Evolutionary conservation across 2,113 vertebrate species (phyloP).

Genomic region (Lota lota): DNA sequence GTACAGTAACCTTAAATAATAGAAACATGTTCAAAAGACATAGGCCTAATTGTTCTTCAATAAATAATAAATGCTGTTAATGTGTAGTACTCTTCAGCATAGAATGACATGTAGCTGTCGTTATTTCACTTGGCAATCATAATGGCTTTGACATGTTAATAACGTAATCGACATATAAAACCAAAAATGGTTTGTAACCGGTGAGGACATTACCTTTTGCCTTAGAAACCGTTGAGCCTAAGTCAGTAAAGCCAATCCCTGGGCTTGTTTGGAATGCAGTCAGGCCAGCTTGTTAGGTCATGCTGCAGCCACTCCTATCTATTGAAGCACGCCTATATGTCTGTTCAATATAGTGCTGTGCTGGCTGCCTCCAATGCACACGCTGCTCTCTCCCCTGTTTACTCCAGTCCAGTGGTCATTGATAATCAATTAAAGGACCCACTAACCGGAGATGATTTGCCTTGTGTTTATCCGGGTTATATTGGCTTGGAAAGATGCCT

Average conservation of each 20-base stretch:
- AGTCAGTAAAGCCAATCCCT: slow-evolving; percentile 29
- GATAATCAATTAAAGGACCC: slow-evolving; percentile 27
- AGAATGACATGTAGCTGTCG: slow-evolving; percentile 17
- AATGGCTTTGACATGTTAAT: slow-evolving; percentile 2
- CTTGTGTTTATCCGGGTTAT: neutral
- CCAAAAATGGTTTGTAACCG: too few relatives aligned
- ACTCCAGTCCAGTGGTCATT: slow-evolving; percentile 6
- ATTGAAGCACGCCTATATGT: slow-evolving; percentile 22
- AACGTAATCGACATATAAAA: too few relatives aligned
- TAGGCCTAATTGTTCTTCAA: too few relatives aligned
- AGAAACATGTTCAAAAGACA: too few relatives aligned
- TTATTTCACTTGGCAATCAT: slow-evolving; percentile 28
- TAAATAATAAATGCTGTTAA: too few relatives aligned
- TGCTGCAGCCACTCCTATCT: slow-evolving; percentile 50
- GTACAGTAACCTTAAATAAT: too few relatives aligned
- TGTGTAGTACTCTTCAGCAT: neutral
- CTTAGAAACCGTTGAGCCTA: neutral
- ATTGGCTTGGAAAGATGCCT: neutral
- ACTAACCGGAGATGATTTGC: slow-evolving; percentile 13
- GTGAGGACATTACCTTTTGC: neutral
- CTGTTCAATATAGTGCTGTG: slow-evolving; percentile 7
- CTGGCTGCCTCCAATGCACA: neutral
- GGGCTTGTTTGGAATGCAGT: slow-evolving; percentile 55
- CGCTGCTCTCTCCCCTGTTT: slow-evolving; percentile 24
- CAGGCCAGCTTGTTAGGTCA: slow-evolving; percentile 49